These are phyloP conservation scores for Thereva unica DNA, from an alignment of 2,888 invertebrate species.

Conservation along the genomic window DNA sequence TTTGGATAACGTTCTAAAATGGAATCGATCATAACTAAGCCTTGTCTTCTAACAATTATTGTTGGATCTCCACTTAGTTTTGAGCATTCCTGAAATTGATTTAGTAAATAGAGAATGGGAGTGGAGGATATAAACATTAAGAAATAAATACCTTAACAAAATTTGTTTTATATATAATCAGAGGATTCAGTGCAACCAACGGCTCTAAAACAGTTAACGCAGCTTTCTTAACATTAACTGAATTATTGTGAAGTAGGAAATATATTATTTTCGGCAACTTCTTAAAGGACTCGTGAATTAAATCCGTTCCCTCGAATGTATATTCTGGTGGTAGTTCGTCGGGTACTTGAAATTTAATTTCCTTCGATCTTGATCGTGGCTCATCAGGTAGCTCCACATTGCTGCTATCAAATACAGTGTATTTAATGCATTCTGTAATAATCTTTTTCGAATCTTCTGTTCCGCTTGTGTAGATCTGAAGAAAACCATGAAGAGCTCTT, in stretches of 20 bases:
- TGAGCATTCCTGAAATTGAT: conserved; percentile 46
- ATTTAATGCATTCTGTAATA: conserved; percentile 50
- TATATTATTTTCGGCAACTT: conserved; percentile 52
- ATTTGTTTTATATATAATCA: conserved; percentile 54
- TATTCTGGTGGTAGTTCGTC: conserved; percentile 46
- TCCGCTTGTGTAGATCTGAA: conserved; percentile 49
- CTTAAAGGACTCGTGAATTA: conserved; percentile 47
- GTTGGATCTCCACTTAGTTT: conserved; percentile 49
- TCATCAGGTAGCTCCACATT: conserved; percentile 46
- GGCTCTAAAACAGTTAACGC: conserved; percentile 52
- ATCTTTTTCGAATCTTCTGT: conserved; percentile 52
- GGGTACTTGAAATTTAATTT: conserved; percentile 51
- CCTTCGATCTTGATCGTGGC: conserved; percentile 47
- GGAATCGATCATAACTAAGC: conserved; percentile 50
- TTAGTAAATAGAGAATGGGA: background rate
- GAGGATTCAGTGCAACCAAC: conserved; percentile 50
- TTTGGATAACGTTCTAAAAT: conserved; percentile 51
- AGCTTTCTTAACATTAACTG: conserved; percentile 50
- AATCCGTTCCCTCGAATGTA: conserved; percentile 52
- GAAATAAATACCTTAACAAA: conserved; percentile 49
- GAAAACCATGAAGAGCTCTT: conserved; percentile 52
- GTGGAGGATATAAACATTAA: background rate
- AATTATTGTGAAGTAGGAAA: conserved; percentile 47
- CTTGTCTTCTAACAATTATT: conserved; percentile 52
- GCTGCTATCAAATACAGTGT: conserved; percentile 47